Base-by-base conservation (phyloP, 1,140 invertebrate species). In the Tribolium madens region DNA sequence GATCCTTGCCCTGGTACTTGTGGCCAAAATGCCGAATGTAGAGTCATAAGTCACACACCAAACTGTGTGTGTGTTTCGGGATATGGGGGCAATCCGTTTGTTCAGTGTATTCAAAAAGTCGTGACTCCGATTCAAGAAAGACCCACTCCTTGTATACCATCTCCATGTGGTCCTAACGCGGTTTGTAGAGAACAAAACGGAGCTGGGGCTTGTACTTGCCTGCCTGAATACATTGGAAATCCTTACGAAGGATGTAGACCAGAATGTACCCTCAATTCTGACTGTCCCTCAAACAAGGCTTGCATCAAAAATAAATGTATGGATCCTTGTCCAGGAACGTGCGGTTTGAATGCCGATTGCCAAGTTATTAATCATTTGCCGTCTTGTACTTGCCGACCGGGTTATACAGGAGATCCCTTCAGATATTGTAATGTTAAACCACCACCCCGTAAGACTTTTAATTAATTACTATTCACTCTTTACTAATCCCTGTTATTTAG, bases 191-290 rank as follows among this genome's bases (percentile, higher is more conserved):
- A 91, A 85, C 87, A 87, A 75, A 89, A 90, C 79, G 88, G 89
- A 60, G 88, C 89, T 46, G 91, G 91, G 5, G 86, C 91, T 10
- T 95, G 94, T 81, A 88, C 88, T 14, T 95, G 94, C 85, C 84
- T 91, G 48, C 86, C 87, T 36, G 90, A 91, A 52, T 93, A 92
- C 76, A 86, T 87, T 76, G 93, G 93, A 50, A 93, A 95, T 87
- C 91, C 95, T 1, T 94, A 94, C 76, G 87, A 89, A 60, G 90
- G 88, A 9, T 97, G 95, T 82, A 87, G 89, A 69, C 91, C 91
- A 2, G 91, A 92, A 86, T 92, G 91, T 84, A 86, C 88, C 2
- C 84, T 91, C 17, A 91, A 91, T 80, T 89, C 89, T 1, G 91
- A 93, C 80, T 93, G 91, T 84, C 85, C 88, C 12, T 89, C 89